These are phyloP conservation scores for Neolamprologus kungweensis DNA, from an alignment of 2,113 vertebrate genomes.

Conservation along the genomic window DNA sequence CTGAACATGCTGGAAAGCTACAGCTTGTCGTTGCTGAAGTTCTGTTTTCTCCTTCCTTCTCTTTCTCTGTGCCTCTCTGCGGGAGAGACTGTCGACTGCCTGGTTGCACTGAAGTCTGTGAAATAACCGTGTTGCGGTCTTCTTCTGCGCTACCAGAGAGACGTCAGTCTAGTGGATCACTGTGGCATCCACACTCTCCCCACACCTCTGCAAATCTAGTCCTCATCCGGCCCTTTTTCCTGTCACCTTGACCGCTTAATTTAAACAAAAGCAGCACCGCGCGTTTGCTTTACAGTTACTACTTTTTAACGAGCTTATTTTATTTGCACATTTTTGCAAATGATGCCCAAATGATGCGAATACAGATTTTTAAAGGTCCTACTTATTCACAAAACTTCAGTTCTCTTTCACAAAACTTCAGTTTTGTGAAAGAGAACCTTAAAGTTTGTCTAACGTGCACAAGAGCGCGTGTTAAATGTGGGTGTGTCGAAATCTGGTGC, in stretches of 20 bases:
- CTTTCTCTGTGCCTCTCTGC: not conserved
- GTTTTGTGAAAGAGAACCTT: not conserved
- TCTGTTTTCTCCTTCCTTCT: not conserved
- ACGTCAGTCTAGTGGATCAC: conserved; percentile 56
- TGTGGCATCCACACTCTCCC: conserved; percentile 16
- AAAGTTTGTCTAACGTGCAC: not conserved
- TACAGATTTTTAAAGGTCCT: not conserved
- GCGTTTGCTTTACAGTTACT: not conserved
- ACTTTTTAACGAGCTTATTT: not conserved
- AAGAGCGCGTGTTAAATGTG: not conserved
- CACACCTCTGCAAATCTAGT: conserved; percentile 19
- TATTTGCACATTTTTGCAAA: not conserved
- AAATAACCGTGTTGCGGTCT: conserved; percentile 36
- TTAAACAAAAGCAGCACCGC: not conserved
- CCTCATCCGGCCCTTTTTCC: not conserved
- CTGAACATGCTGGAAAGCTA: conserved; percentile 59
- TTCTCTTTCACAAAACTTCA: not conserved
- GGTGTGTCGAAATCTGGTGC: not conserved
- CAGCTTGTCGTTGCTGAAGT: conserved; percentile 13
- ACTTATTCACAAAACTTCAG: not conserved
- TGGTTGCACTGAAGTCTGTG: conserved; percentile 33
- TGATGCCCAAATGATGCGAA: not conserved
- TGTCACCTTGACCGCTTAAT: conserved; percentile 17
- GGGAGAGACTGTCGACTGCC: conserved; percentile 36
- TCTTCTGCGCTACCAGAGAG: conserved; percentile 46